Base-by-base conservation (phyloP, 2,797 vertebrate species). In the Tamandua tetradactyla region DNA sequence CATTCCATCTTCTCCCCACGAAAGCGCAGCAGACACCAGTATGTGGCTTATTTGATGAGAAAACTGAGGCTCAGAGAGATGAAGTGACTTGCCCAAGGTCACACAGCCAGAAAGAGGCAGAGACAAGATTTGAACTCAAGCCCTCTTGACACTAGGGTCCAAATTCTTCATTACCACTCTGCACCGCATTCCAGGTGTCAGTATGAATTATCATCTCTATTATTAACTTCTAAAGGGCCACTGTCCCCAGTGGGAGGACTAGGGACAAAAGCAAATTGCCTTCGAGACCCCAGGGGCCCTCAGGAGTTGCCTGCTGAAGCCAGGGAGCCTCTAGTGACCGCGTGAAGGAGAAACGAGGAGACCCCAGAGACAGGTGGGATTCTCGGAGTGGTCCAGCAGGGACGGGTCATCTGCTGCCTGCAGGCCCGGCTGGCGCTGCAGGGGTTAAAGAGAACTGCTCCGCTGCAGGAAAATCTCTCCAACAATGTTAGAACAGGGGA, bases 391-490 rank as follows among this genome's bases (percentile, higher is more conserved):
- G 37, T 59, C 18, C 66, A 0, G 32, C 11, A 7, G 37, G 30
- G 32, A 25, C 23, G 0, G 61, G 18, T 49, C 1, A 0, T 15
- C 57, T 5, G 42, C 87, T 14, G 42, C 49, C 25, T 3, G 62
- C n/a, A 1, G 5, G 0, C 40, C 78, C 61, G 57, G 71, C 82
- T 30, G 91, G 93, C 44, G 88, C 90, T 74, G 91, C 96, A 87
- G 97, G 98, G 98, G 98, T 98, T 98, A 98, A 98, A 97, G 97
- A 96, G 95, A 98, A 97, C 96, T 74, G 85, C 95, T 97, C 84
- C 95, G 94, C 97, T 97, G 96, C 97, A 97, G 97, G 97, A 96
- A 97, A 98, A 97, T 97, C 98, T 98, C 97, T 97, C 97, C 96
- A 95, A 93, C 95, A 84, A 97, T 97, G 96, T 97, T 95, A 94